Evolutionary conservation across 2,888 invertebrate genomes (phyloP).

Genomic region (Hyppa rectilinea): DNA sequence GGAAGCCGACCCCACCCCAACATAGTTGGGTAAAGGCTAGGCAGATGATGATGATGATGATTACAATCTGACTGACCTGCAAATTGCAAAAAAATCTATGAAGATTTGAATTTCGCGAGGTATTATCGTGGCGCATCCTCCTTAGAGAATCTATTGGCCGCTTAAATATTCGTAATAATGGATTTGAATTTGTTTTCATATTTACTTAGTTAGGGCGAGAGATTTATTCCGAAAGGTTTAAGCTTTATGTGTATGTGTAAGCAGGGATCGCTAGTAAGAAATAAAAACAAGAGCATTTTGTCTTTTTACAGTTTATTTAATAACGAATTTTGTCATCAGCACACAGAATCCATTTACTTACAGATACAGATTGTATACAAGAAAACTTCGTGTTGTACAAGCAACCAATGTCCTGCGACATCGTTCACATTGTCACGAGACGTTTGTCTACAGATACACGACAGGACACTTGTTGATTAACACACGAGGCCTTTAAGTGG

Average conservation of each 20-base stretch:
- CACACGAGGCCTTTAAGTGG: constrained; percentile 20
- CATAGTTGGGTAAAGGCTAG: no score
- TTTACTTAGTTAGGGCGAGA: no score
- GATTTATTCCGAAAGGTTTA: background rate
- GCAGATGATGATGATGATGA: no score
- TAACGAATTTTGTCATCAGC: constrained; percentile 47
- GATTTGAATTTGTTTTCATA: background rate
- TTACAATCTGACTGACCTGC: no score
- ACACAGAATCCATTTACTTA: constrained; percentile 51
- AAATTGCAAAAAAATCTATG: no score
- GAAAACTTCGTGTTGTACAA: constrained; percentile 15
- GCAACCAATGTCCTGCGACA: constrained; percentile 4
- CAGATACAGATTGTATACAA: constrained; percentile 49
- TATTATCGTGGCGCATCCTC: no score
- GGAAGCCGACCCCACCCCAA: no score
- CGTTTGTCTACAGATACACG: background rate
- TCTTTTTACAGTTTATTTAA: constrained; percentile 50
- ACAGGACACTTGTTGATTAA: constrained; percentile 16
- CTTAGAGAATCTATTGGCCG: no score
- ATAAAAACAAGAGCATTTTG: constrained; percentile 4
- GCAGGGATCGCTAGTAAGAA: background rate
- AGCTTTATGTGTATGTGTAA: background rate
- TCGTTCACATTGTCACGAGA: background rate
- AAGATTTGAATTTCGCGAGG: no score
- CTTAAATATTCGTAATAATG: background rate